A percentile compares a stretch with the other conserved stretches of the same genome.
Conservation (phyloP, 92 coral and sea anemone genomes). For the Phenganax subtilis region DNA sequence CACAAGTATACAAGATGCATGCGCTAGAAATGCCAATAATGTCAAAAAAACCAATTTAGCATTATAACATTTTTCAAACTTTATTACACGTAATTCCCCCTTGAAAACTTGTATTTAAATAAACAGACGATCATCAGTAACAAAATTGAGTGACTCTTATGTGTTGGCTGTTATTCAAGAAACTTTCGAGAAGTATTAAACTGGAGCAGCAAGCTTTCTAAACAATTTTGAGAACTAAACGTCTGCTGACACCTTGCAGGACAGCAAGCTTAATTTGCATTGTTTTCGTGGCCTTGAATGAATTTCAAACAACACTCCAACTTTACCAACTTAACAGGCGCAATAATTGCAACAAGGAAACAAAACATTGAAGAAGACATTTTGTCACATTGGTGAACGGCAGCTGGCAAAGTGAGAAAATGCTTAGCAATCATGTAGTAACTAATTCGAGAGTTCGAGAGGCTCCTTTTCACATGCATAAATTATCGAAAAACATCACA, state of each 20-base stretch:
- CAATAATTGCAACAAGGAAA: not conserved
- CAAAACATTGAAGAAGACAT: not conserved
- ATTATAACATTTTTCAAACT: too few species aligned
- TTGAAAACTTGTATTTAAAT: not conserved
- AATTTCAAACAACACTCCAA: conserved; percentile 11
- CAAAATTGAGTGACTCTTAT: conserved; percentile 8
- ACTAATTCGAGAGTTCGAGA: conserved; percentile 35
- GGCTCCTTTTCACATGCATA: conserved; percentile 39
- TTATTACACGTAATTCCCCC: too few species aligned
- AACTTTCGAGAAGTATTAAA: not conserved
- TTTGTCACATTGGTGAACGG: not conserved
- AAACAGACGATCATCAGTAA: not conserved
- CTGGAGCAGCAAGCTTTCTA: not conserved
- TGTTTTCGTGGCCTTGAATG: conserved; percentile 16
- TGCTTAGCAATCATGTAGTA: conserved; percentile 38
- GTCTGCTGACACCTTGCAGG: not conserved
- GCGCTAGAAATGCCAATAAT: too few species aligned
- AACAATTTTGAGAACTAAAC: not conserved
- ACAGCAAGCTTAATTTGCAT: conserved; percentile 4
- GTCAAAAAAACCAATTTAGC: too few species aligned
- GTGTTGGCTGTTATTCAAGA: not conserved
- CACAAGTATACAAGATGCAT: not conserved
- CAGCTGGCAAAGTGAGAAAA: conserved; percentile 43
- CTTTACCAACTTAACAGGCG: not conserved
- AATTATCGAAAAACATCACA: conserved; percentile 33